phyloP scores from a whole-genome alignment of 2,797 vertebrate species.

The Esox masquinongy region DNA sequence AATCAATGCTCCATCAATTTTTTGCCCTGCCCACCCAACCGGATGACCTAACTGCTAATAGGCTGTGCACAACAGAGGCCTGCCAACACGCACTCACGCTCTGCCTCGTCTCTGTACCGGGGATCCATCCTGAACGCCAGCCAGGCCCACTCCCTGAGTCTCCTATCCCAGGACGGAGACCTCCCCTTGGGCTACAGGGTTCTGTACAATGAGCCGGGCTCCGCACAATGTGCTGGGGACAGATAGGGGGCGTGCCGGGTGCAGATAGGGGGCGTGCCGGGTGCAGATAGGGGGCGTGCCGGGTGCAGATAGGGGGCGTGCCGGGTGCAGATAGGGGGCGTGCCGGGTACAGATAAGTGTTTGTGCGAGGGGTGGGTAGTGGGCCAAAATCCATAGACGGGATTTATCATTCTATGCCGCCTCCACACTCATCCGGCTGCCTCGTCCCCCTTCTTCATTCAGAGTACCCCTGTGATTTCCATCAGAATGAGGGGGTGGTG shows the following conservation, averaged over 20 bases:
- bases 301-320: no score
- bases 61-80: constrained; percentile 31
- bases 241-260: no score
- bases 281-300: no score
- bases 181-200: constrained; percentile 40
- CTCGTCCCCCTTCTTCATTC: constrained; percentile 58
- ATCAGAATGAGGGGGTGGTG: constrained; percentile 64
- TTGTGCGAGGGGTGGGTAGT: constrained; percentile 39
- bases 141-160: constrained; percentile 56
- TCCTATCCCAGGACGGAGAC: constrained; percentile 20
- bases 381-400: no score
- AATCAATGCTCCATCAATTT: no score
- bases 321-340: no score
- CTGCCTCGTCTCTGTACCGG: constrained; percentile 42
- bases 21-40: background rate
- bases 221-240: constrained; percentile 61
- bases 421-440: constrained; percentile 15
- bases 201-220: constrained; percentile 34
- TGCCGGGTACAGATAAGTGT: background rate
- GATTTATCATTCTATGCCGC: no score
- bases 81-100: constrained; percentile 49
- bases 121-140: constrained; percentile 44
- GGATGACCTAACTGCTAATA: constrained; percentile 21
- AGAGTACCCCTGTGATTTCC: constrained; percentile 68
- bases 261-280: no score